phyloP scores from a whole-genome alignment of 2,797 vertebrate species.

The Enteromius afrohamiltoni region DNA sequence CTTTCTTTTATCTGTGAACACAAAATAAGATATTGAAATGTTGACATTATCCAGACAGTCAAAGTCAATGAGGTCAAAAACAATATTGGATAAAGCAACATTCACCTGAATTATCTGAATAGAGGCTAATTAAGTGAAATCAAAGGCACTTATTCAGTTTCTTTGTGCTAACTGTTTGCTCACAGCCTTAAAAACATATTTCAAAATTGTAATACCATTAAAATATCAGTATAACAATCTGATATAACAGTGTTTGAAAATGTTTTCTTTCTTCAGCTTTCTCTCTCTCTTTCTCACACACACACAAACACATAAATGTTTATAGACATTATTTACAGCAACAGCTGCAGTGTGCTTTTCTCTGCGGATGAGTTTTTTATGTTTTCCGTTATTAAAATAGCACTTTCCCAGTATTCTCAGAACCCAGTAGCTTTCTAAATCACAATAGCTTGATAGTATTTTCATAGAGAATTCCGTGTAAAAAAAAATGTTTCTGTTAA shows the following conservation, averaged over 20 bases:
- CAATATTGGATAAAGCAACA: not conserved
- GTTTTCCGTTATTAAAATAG: conserved; percentile 5
- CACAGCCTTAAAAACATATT: not conserved
- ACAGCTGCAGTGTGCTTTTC: conserved; percentile 4
- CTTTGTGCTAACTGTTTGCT: not conserved
- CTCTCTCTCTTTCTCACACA: not conserved
- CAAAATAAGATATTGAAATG: not conserved
- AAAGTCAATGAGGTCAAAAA: not conserved
- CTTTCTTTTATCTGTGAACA: not conserved
- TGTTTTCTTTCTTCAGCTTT: not conserved
- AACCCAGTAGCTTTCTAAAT: not conserved
- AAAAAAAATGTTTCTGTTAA: not conserved
- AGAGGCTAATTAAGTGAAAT: not conserved
- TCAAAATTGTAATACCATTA: not conserved
- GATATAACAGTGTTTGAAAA: not conserved
- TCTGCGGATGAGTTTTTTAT: not conserved
- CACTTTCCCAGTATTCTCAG: not conserved
- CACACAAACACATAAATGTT: not conserved
- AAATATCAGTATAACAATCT: not conserved
- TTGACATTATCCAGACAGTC: not conserved
- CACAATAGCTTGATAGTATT: not conserved
- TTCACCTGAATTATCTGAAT: not conserved
- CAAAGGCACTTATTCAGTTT: not conserved
- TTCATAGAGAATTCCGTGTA: not conserved
- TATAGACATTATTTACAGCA: conserved; percentile 8